Conservation (phyloP, 1,140 invertebrate species). For the Hermatobates lingyangjiaoensis region DNA sequence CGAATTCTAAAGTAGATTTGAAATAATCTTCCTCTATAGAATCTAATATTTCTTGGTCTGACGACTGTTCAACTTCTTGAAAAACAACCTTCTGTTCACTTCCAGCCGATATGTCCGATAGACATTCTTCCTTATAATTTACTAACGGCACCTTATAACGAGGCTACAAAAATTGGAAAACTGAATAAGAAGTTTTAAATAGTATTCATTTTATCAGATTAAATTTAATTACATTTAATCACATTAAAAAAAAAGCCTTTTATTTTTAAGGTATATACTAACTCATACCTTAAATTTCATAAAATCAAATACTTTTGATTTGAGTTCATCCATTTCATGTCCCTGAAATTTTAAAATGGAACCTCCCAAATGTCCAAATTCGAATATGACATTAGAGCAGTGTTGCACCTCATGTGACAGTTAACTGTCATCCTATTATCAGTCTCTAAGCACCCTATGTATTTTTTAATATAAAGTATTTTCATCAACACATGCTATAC, state of each 20-base stretch:
- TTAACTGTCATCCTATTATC: too few relatives aligned
- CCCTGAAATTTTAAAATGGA: too few relatives aligned
- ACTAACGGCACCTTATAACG: not conserved
- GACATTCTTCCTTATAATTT: not conserved
- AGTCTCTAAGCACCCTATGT: too few relatives aligned
- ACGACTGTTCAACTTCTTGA: slow-evolving; percentile 4
- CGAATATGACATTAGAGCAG: too few relatives aligned
- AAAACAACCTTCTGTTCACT: not conserved
- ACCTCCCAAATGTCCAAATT: too few relatives aligned
- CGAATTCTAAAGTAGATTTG: slow-evolving; percentile 11
- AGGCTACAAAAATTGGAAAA: not conserved
- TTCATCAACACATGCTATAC: too few relatives aligned
- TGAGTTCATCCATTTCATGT: slow-evolving; percentile 15
- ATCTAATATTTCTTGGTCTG: slow-evolving; percentile 19
- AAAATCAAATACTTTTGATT: slow-evolving; percentile 16
- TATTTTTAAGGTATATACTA: not conserved
- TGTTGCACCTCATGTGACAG: too few relatives aligned
- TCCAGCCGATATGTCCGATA: slow-evolving; percentile 1
- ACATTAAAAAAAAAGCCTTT: not conserved
- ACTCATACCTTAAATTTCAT: slow-evolving; percentile 11
- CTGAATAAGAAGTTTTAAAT: not conserved
- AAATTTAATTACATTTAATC: not conserved
- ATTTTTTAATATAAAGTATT: too few relatives aligned
- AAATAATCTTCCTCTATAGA: slow-evolving; percentile 17
- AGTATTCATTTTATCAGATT: not conserved